These are phyloP conservation scores for Amphipyra berbera DNA, from an alignment of 2,888 invertebrate species.

Conservation along the genomic window DNA sequence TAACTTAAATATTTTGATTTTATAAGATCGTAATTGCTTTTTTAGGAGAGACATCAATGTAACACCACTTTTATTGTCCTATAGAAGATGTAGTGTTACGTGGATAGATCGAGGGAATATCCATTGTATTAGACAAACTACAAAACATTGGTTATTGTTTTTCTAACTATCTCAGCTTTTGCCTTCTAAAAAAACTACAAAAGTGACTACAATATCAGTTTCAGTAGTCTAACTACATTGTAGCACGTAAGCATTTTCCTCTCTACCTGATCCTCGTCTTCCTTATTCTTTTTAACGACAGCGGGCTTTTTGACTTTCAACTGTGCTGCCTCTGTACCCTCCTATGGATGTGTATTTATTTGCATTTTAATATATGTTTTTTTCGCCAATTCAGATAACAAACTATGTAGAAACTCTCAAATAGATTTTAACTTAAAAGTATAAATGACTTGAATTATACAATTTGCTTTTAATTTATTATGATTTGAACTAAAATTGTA, in stretches of 20 bases:
- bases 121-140: constrained; percentile 67
- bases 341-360: constrained; percentile 70
- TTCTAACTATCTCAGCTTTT: constrained; percentile 80
- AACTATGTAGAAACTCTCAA: background rate
- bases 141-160: constrained; percentile 66
- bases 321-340: constrained; percentile 84
- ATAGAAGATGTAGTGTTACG: constrained; percentile 26
- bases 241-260: constrained; percentile 53
- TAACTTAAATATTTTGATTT: background rate
- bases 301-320: constrained; percentile 87
- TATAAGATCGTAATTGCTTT: background rate
- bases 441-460: background rate
- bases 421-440: background rate
- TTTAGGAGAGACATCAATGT: constrained; percentile 8
- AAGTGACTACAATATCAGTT: constrained; percentile 57
- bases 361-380: constrained; percentile 30
- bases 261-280: constrained; percentile 81
- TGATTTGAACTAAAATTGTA: background rate
- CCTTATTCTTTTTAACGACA: constrained; percentile 79
- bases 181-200: constrained; percentile 40
- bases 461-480: background rate
- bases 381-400: constrained; percentile 7
- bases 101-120: constrained; percentile 48
- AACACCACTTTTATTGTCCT: constrained; percentile 27
- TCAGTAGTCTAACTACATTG: constrained; percentile 55